Conservation (phyloP, 2,797 vertebrate species). For the Helicolenus hilgendorfi region DNA sequence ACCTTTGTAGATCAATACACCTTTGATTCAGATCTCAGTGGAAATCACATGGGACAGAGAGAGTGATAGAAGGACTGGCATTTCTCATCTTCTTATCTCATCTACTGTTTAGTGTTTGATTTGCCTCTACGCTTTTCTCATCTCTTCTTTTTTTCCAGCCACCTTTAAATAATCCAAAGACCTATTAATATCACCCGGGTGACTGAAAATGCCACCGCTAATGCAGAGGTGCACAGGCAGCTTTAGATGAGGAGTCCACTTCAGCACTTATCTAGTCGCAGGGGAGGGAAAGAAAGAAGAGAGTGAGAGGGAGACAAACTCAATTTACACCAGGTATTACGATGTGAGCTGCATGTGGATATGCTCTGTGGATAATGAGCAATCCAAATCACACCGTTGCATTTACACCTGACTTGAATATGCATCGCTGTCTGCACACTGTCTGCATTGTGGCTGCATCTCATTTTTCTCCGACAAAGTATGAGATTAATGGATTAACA, state of each 20-base stretch:
- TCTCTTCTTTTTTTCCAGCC: neutral
- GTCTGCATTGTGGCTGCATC: neutral
- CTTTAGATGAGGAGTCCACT: slow-evolving; percentile 63
- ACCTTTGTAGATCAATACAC: slow-evolving; percentile 46
- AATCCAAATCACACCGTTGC: slow-evolving; percentile 3
- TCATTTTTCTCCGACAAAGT: neutral
- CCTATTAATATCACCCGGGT: slow-evolving; percentile 22
- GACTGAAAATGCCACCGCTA: slow-evolving; percentile 32
- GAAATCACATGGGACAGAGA: neutral
- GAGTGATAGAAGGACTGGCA: neutral
- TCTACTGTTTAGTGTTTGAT: slow-evolving; percentile 38
- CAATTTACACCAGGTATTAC: slow-evolving; percentile 48
- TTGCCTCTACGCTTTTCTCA: neutral
- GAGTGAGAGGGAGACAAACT: neutral
- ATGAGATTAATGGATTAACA: neutral
- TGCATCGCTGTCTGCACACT: neutral
- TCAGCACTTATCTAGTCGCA: slow-evolving; percentile 55
- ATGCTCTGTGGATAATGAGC: slow-evolving; percentile 14
- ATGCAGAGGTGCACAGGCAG: slow-evolving; percentile 25
- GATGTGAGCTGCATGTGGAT: slow-evolving; percentile 44
- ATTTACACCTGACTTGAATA: slow-evolving; percentile 7
- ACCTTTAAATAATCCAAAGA: slow-evolving; percentile 50
- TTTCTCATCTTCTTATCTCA: slow-evolving; percentile 22
- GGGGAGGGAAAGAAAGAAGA: slow-evolving; percentile 35
- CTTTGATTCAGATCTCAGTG: slow-evolving; percentile 41